A percentile compares a stretch with the other conserved stretches of the same genome.
Conservation (phyloP, 2,113 vertebrate species). For the Gasterosteus nipponicus region DNA sequence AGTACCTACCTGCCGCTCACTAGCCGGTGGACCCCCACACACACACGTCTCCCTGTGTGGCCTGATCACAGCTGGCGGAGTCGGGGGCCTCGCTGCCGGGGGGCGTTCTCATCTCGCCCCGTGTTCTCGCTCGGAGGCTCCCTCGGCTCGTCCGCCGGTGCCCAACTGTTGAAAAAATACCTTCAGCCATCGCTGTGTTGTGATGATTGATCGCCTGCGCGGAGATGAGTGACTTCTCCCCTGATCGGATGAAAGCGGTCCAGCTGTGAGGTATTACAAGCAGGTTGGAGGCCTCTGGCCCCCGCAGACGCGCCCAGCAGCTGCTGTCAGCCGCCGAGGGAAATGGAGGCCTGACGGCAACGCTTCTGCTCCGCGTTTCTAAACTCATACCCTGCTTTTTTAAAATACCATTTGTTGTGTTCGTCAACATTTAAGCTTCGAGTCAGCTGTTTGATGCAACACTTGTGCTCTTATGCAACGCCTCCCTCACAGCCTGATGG, state of each 20-base stretch:
- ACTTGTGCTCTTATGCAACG: background rate
- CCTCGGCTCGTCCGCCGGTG: no score
- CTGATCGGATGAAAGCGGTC: background rate
- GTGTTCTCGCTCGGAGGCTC: background rate
- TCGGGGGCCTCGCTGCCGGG: background rate
- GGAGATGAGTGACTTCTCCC: background rate
- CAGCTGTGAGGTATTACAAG: constrained; percentile 8
- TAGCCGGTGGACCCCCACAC: background rate
- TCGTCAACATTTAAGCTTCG: background rate
- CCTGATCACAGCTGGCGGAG: background rate
- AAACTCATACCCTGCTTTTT: background rate
- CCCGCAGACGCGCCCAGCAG: constrained; percentile 6
- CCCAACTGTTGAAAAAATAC: background rate
- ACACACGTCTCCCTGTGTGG: no score
- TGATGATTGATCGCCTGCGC: constrained; percentile 9
- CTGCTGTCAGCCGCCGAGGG: constrained; percentile 5
- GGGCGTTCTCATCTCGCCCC: background rate
- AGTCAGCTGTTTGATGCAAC: constrained; percentile 14
- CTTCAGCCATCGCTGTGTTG: background rate
- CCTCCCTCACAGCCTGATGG: no score
- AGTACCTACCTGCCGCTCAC: background rate
- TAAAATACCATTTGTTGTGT: background rate
- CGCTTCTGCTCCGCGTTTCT: background rate
- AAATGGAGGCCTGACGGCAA: background rate
- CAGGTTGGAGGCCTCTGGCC: background rate